phyloP scores from a whole-genome alignment of 1,140 invertebrate species.

The Lamellibrachia luymesi region DNA sequence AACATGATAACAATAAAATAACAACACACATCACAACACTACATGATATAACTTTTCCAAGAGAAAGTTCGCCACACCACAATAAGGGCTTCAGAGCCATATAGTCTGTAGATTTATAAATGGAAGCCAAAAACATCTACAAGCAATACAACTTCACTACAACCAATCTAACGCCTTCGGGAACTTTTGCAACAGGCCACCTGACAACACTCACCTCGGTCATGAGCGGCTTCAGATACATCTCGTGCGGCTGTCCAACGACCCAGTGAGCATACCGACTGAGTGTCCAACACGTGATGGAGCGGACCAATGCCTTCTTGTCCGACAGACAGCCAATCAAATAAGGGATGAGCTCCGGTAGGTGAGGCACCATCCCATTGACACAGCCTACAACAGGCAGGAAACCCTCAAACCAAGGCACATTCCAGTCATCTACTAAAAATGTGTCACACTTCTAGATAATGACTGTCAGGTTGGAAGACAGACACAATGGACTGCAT shows the following conservation, averaged over 20 bases:
- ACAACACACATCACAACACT: too few species aligned
- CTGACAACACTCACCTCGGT: conserved; percentile 23
- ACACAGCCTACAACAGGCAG: conserved; percentile 83
- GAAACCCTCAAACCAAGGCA: background rate
- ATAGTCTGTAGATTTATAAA: too few species aligned
- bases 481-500: background rate
- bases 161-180: too few species aligned
- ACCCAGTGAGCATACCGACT: conserved; percentile 98
- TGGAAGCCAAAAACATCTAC: too few species aligned
- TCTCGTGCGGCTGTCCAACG: conserved; percentile 88
- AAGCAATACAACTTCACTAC: too few species aligned
- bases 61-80: too few species aligned
- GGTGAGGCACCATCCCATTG: conserved; percentile 93
- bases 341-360: conserved; percentile 94
- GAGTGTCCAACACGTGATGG: conserved; percentile 98
- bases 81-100: too few species aligned
- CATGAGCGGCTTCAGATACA: conserved; percentile 72
- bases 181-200: background rate
- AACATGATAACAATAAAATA: too few species aligned
- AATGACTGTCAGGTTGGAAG: background rate
- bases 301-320: conserved; percentile 92
- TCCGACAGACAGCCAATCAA: conserved; percentile 89
- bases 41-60: too few species aligned
- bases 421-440: background rate
- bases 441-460: background rate